Evolutionary conservation across 1,140 invertebrate species (phyloP).

Genomic region (Pogonomyrmex californicus): DNA sequence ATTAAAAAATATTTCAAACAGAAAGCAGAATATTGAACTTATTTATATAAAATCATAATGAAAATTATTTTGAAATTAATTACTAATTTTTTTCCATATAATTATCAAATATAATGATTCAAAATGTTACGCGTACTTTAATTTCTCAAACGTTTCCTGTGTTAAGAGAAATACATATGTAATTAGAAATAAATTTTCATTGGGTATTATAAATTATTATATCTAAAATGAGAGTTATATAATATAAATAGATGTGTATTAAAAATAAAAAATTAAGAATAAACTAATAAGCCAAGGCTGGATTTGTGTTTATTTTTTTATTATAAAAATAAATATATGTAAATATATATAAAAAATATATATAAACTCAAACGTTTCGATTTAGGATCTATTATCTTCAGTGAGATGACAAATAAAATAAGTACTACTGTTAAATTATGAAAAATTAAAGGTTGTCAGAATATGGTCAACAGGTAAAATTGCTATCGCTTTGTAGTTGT

Average conservation of each 20-base stretch:
- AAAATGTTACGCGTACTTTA: neutral
- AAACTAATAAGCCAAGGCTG: no score
- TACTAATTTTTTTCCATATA: neutral
- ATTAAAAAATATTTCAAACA: neutral
- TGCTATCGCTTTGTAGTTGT: no score
- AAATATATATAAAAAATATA: no score
- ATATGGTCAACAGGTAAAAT: no score
- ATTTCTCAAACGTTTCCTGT: neutral
- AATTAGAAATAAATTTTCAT: neutral
- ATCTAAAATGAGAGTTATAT: neutral
- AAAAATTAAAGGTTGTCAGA: no score
- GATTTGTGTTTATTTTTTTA: no score
- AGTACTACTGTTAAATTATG: no score
- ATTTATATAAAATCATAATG: neutral
- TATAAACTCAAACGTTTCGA: no score
- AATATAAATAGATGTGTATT: neutral
- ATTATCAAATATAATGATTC: neutral
- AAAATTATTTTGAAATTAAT: neutral
- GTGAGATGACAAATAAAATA: no score
- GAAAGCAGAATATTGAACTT: neutral
- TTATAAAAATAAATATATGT: no score
- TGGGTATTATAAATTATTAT: neutral
- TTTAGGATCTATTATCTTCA: no score
- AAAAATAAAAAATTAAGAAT: no score
- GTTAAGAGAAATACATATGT: neutral